Evolutionary conservation across 2,113 vertebrate species (phyloP).

Genomic region (Sebastes fasciatus): DNA sequence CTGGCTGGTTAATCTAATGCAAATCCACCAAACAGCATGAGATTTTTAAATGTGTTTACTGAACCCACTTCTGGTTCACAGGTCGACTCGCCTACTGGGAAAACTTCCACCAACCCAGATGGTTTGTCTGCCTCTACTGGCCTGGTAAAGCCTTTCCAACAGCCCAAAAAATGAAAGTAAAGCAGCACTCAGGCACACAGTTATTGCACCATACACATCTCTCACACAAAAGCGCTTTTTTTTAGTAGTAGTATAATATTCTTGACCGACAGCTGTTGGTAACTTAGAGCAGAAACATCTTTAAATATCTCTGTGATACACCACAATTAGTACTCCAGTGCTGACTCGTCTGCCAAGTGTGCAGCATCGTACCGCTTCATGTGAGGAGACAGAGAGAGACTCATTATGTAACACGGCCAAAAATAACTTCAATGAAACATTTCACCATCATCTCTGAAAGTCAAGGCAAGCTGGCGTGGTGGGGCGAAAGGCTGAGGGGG

Average conservation of each 20-base stretch:
- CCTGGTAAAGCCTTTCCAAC: conserved; percentile 22
- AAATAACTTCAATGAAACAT: conserved; percentile 58
- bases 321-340: conserved; percentile 32
- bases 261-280: conserved; percentile 6
- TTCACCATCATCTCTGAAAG: conserved; percentile 44
- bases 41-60: conserved; percentile 27
- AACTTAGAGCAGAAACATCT: conserved; percentile 10
- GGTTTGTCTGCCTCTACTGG: conserved; percentile 40
- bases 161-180: conserved; percentile 2
- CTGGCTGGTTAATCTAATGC: conserved; percentile 19
- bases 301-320: conserved; percentile 18
- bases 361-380: conserved; percentile 32
- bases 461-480: conserved; percentile 34
- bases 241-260: conserved; percentile 5
- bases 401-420: conserved; percentile 51
- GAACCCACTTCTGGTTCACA: conserved; percentile 23
- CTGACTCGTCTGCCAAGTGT: conserved; percentile 43
- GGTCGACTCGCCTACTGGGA: conserved; percentile 29
- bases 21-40: conserved; percentile 39
- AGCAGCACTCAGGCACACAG: not conserved
- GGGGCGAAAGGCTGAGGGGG: conserved; percentile 37
- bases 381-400: conserved; percentile 54
- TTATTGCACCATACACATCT: not conserved
- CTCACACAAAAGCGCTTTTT: not conserved
- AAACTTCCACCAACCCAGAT: conserved; percentile 49